Conservation (phyloP, 2,797 vertebrate species). For the Aulostomus chinensis region DNA sequence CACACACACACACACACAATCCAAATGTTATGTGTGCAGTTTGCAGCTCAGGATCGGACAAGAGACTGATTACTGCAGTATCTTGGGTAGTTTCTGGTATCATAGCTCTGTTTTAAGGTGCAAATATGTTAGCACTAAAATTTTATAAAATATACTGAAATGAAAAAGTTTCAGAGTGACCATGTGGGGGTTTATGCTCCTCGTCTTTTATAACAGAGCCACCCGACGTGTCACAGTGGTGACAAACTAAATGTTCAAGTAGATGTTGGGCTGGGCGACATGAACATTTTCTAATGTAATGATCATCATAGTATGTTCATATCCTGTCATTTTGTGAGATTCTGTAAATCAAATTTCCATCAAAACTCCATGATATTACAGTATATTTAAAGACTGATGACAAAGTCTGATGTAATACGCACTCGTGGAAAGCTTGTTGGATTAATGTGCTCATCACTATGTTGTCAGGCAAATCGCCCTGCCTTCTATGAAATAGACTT, state of each 20-base stretch:
- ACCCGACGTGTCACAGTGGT: slow-evolving; percentile 15
- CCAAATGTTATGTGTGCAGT: slow-evolving; percentile 4
- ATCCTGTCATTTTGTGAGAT: background rate
- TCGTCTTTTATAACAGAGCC: slow-evolving; percentile 8
- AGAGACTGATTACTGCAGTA: slow-evolving; percentile 13
- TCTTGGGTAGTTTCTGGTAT: slow-evolving; percentile 10
- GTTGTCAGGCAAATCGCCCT: too few species aligned
- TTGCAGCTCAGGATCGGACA: slow-evolving; percentile 22
- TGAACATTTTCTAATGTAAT: slow-evolving; percentile 19
- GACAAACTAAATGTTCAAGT: slow-evolving; percentile 17
- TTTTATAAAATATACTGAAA: slow-evolving; percentile 23
- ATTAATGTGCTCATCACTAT: too few species aligned
- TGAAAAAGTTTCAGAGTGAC: slow-evolving; percentile 16
- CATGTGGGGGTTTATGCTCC: slow-evolving; percentile 31
- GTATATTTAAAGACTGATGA: too few species aligned
- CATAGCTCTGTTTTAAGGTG: slow-evolving; percentile 33
- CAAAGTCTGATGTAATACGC: too few species aligned
- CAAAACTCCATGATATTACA: too few species aligned
- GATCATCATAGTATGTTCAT: slow-evolving; percentile 3
- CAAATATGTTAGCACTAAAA: slow-evolving; percentile 9
- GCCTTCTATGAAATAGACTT: too few species aligned
- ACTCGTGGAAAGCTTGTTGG: too few species aligned
- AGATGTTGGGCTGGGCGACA: slow-evolving; percentile 14
- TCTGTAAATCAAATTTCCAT: too few species aligned
- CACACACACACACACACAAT: background rate